phyloP scores from a whole-genome alignment of 92 coral and sea anemone species.

The Heliopora coerulea region DNA sequence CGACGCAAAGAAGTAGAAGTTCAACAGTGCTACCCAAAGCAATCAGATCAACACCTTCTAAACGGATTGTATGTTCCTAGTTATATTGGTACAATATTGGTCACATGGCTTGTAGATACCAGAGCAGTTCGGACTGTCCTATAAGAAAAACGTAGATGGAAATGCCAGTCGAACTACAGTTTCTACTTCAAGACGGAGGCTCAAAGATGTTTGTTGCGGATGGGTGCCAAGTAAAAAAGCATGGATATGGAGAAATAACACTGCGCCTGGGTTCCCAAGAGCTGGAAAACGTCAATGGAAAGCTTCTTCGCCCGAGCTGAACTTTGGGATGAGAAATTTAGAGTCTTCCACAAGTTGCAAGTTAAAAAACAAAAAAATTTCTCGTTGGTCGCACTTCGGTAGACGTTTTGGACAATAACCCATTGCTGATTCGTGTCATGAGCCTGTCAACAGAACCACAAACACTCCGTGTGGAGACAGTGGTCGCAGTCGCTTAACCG shows the following conservation, averaged over 20 bases:
- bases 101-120: slow-evolving; percentile 48
- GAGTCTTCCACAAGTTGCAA: slow-evolving; percentile 44
- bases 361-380: slow-evolving; percentile 37
- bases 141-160: slow-evolving; percentile 30
- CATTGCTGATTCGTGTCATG: slow-evolving; percentile 44
- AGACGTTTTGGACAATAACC: slow-evolving; percentile 14
- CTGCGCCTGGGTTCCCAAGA: slow-evolving; percentile 38
- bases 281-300: slow-evolving; percentile 40
- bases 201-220: slow-evolving; percentile 40
- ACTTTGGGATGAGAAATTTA: slow-evolving; percentile 28
- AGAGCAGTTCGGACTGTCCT: slow-evolving; percentile 52
- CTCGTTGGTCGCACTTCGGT: slow-evolving; percentile 44
- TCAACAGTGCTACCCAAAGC: neutral
- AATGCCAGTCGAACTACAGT: slow-evolving; percentile 24
- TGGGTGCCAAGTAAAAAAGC: slow-evolving; percentile 34
- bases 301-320: slow-evolving; percentile 4
- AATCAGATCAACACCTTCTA: neutral
- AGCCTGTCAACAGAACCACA: slow-evolving; percentile 46
- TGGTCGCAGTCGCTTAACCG: slow-evolving; percentile 56
- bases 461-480: slow-evolving; percentile 43
- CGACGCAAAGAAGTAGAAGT: slow-evolving; percentile 17
- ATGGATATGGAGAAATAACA: slow-evolving; percentile 29
- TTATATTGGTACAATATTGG: slow-evolving; percentile 41
- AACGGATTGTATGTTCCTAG: slow-evolving; percentile 48
- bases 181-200: slow-evolving; percentile 3